Percentiles rank a stretch among this genome's conserved stretches.
These are phyloP conservation scores for Scaptomyza hsui DNA, from an alignment of 1,140 invertebrate species.

Conservation along the genomic window DNA sequence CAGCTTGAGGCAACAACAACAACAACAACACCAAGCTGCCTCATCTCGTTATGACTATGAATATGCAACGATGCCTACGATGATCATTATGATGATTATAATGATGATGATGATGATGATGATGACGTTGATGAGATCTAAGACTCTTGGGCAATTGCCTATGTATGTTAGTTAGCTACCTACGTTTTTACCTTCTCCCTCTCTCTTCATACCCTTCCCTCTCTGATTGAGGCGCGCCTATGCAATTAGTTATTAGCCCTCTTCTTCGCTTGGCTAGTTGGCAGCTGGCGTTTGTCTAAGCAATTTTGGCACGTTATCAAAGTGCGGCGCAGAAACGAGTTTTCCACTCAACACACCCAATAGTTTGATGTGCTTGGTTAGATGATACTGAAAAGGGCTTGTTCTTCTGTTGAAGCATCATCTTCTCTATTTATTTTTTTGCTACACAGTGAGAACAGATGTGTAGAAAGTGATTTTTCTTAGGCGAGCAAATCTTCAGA, in stretches of 20 bases:
- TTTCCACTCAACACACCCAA: conserved; percentile 52
- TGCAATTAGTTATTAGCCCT: conserved; percentile 64
- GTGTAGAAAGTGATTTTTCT: too few species aligned
- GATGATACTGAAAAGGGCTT: not conserved
- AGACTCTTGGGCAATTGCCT: conserved; percentile 8
- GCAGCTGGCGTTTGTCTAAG: conserved; percentile 26
- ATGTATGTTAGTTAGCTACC: not conserved
- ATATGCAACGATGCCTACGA: conserved; percentile 58
- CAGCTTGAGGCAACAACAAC: not conserved
- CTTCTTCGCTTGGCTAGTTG: conserved; percentile 4
- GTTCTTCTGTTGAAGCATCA: not conserved
- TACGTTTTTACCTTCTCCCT: not conserved
- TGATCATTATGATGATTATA: conserved; percentile 61
- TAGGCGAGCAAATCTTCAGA: too few species aligned
- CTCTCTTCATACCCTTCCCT: not conserved
- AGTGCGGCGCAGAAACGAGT: conserved; percentile 46
- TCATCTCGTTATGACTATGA: conserved; percentile 64
- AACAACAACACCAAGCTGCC: not conserved
- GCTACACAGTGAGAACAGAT: too few species aligned
- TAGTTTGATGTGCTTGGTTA: not conserved
- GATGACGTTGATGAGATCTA: conserved; percentile 53
- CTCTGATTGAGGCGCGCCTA: conserved; percentile 44
- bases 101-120: conserved; percentile 53
- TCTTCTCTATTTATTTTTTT: not conserved
- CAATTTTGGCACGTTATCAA: conserved; percentile 64